phyloP scores from a whole-genome alignment of 2,888 invertebrate genomes.

The Deilephila porcellus region DNA sequence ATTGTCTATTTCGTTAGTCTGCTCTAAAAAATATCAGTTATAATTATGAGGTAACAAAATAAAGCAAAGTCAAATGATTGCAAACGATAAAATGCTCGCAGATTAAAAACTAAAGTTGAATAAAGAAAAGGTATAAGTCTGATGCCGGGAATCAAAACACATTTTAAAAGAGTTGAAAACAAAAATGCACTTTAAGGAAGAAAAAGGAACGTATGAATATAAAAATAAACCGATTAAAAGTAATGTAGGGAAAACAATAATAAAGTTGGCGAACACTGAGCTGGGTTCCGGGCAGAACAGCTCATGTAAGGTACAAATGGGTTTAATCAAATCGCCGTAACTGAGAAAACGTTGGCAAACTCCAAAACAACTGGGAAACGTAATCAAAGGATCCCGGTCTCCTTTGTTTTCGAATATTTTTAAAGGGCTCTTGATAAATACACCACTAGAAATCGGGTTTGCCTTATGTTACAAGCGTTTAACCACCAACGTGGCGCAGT shows the following conservation, averaged over 20 bases:
- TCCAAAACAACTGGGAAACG: constrained; percentile 29
- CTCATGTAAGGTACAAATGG: constrained; percentile 16
- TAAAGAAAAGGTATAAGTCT: too few relatives aligned
- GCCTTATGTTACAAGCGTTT: constrained; percentile 13
- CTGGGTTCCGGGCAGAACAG: not conserved
- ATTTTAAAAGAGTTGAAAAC: not conserved
- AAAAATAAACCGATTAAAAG: not conserved
- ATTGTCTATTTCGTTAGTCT: too few relatives aligned
- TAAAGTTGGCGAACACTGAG: constrained; percentile 4
- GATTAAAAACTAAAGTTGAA: too few relatives aligned
- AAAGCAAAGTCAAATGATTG: too few relatives aligned
- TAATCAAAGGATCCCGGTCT: constrained; percentile 33
- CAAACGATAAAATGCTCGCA: too few relatives aligned
- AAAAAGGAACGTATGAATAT: not conserved
- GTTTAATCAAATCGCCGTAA: constrained; percentile 21
- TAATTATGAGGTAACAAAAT: too few relatives aligned
- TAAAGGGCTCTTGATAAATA: constrained; percentile 34
- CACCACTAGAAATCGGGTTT: constrained; percentile 26
- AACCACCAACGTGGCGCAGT: too few relatives aligned
- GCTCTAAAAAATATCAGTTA: too few relatives aligned
- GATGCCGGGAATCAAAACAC: not conserved
- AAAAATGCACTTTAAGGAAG: not conserved
- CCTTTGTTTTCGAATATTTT: constrained; percentile 33
- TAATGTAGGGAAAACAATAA: not conserved
- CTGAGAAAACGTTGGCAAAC: constrained; percentile 26